These are phyloP conservation scores for Genyomyrus donnyi DNA, from an alignment of 2,113 vertebrate genomes.

Conservation along the genomic window DNA sequence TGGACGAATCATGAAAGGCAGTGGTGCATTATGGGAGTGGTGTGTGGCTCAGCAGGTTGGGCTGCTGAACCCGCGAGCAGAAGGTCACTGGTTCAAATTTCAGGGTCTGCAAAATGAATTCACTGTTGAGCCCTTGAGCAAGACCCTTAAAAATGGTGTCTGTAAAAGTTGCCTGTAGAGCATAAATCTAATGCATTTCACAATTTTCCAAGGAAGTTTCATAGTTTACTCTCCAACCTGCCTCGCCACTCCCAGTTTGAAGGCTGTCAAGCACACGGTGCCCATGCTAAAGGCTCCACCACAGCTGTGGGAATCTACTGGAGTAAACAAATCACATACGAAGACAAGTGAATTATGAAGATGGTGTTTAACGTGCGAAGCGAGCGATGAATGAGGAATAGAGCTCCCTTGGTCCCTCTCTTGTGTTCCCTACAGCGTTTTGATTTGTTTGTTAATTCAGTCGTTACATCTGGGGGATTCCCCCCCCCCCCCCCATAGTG, in stretches of 20 bases:
- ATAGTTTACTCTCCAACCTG: neutral
- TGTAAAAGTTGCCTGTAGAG: neutral
- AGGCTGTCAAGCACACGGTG: neutral
- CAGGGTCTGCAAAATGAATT: too few relatives aligned
- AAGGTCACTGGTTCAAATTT: neutral
- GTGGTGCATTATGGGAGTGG: neutral
- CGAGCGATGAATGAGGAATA: constrained; percentile 44
- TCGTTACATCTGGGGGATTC: constrained; percentile 37
- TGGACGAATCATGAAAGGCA: neutral
- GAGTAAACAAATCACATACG: neutral
- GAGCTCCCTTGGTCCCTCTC: constrained; percentile 39
- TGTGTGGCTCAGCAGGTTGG: neutral
- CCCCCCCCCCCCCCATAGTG: constrained; percentile 38
- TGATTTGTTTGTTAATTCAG: constrained; percentile 64
- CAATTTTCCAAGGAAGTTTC: too few relatives aligned
- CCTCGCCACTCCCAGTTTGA: neutral
- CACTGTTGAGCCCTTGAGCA: neutral
- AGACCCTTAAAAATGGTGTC: neutral
- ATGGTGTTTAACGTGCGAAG: constrained; percentile 44
- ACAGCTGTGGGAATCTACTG: neutral
- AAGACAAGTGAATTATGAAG: constrained; percentile 31
- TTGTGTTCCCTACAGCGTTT: constrained; percentile 46
- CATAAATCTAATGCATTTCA: neutral
- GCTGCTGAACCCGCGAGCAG: neutral
- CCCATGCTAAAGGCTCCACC: neutral